A percentile compares a stretch with the other conserved stretches of the same genome.
These are phyloP conservation scores for Tholera decimalis DNA, from an alignment of 2,888 invertebrate species.

Conservation along the genomic window DNA sequence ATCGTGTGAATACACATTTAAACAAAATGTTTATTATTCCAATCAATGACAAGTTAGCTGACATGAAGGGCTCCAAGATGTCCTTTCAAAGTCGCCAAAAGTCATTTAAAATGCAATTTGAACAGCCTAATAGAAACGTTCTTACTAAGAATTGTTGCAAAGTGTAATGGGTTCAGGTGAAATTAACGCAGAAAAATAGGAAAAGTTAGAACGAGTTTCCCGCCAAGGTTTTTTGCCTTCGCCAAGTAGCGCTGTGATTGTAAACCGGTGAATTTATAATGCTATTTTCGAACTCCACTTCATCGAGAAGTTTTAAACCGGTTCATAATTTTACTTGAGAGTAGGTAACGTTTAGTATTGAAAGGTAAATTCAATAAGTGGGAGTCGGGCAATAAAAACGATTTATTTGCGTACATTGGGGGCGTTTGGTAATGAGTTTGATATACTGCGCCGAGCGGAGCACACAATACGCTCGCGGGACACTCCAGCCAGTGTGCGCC, in stretches of 20 bases:
- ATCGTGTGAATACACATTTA: slow-evolving; percentile 9
- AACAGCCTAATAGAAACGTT: slow-evolving; percentile 87
- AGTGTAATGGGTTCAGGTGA: slow-evolving; percentile 91
- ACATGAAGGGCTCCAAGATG: slow-evolving; percentile 56
- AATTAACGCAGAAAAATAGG: slow-evolving; percentile 92
- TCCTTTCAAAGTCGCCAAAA: slow-evolving; percentile 74
- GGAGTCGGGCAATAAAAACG: slow-evolving; percentile 59
- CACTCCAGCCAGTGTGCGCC: slow-evolving; percentile 50
- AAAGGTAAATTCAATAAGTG: slow-evolving; percentile 74
- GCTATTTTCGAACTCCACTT: slow-evolving; percentile 90
- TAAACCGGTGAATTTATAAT: slow-evolving; percentile 91
- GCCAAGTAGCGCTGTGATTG: slow-evolving; percentile 90
- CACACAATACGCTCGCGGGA: slow-evolving; percentile 49
- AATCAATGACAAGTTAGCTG: slow-evolving; percentile 46
- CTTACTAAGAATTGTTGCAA: slow-evolving; percentile 89
- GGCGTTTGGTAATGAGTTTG: slow-evolving; percentile 53
- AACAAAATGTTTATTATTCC: slow-evolving; percentile 29
- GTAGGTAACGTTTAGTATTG: slow-evolving; percentile 79
- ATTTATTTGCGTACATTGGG: slow-evolving; percentile 61
- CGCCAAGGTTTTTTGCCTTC: slow-evolving; percentile 86
- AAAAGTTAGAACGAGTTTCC: slow-evolving; percentile 91
- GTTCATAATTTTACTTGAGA: slow-evolving; percentile 86
- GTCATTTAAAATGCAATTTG: slow-evolving; percentile 89
- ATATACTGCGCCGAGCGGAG: slow-evolving; percentile 44
- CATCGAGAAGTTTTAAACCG: slow-evolving; percentile 89